Evolutionary conservation across 1,140 invertebrate species (phyloP).

Genomic region (Cotesia chilonis): DNA sequence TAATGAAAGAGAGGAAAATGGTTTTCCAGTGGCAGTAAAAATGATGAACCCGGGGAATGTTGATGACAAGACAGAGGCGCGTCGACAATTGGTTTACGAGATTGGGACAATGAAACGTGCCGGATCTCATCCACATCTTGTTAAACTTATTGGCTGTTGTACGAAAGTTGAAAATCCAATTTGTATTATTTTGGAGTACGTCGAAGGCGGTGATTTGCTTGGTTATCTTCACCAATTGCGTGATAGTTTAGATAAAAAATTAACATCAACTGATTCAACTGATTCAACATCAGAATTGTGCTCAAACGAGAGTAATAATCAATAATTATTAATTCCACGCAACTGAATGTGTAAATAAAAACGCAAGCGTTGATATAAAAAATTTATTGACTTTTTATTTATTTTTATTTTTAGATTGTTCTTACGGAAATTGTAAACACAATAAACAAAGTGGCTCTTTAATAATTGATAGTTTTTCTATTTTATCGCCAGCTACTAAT

Average conservation of each 20-base stretch:
- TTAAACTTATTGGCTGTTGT: constrained; percentile 81
- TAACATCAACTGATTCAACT: too few relatives aligned
- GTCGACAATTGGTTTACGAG: constrained; percentile 76
- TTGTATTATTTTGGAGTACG: constrained; percentile 82
- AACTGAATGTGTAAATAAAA: background rate
- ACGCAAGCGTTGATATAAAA: too few relatives aligned
- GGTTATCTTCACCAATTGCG: constrained; percentile 66
- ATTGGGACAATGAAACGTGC: constrained; percentile 82
- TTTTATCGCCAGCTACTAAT: background rate
- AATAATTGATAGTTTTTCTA: background rate
- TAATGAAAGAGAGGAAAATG: constrained; percentile 52
- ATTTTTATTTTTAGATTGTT: background rate
- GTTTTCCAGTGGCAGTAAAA: constrained; percentile 76
- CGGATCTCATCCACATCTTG: constrained; percentile 80
- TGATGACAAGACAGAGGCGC: constrained; percentile 68
- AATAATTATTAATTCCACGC: constrained; percentile 10
- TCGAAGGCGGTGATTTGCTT: constrained; percentile 81
- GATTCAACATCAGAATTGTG: background rate
- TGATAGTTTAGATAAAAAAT: constrained; percentile 34
- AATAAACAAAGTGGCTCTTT: too few relatives aligned
- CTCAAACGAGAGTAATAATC: background rate
- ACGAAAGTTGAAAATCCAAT: constrained; percentile 71
- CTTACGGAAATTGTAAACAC: too few relatives aligned
- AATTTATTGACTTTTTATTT: too few relatives aligned
- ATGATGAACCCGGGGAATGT: constrained; percentile 65